These are phyloP conservation scores for Syndactyla subalaris DNA, from an alignment of 2,797 vertebrate species.

Conservation along the genomic window DNA sequence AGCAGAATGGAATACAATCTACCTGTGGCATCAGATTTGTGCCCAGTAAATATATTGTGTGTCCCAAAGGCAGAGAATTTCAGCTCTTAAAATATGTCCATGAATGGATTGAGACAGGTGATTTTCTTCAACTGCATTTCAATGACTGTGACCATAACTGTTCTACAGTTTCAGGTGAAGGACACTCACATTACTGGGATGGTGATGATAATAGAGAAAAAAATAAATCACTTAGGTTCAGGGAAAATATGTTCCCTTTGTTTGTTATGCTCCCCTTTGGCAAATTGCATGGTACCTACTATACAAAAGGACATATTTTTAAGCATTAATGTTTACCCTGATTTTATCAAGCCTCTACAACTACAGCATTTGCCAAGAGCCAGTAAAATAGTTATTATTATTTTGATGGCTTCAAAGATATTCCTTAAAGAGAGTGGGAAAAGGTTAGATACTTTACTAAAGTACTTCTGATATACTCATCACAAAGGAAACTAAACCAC, in stretches of 20 bases:
- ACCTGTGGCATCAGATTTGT: neutral
- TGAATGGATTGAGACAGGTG: neutral
- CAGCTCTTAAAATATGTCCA: neutral
- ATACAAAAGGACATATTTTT: neutral
- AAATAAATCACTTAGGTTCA: neutral
- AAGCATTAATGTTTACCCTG: neutral
- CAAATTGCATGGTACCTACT: neutral
- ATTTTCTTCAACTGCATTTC: neutral
- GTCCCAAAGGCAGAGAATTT: neutral
- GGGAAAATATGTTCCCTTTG: neutral
- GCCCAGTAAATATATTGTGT: neutral
- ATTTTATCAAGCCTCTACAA: neutral
- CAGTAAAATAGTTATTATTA: neutral
- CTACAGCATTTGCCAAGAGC: neutral
- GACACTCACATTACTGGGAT: neutral
- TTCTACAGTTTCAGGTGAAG: neutral
- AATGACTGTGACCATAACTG: neutral
- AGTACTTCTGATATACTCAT: neutral
- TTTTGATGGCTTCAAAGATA: neutral
- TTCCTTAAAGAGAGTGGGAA: neutral
- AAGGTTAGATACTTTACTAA: neutral
- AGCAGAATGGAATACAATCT: neutral
- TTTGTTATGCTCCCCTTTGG: neutral
- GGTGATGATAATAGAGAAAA: neutral
- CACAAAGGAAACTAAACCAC: rapidly evolving